phyloP scores from a whole-genome alignment of 1,140 invertebrate species.

The Dendroctonus valens region DNA sequence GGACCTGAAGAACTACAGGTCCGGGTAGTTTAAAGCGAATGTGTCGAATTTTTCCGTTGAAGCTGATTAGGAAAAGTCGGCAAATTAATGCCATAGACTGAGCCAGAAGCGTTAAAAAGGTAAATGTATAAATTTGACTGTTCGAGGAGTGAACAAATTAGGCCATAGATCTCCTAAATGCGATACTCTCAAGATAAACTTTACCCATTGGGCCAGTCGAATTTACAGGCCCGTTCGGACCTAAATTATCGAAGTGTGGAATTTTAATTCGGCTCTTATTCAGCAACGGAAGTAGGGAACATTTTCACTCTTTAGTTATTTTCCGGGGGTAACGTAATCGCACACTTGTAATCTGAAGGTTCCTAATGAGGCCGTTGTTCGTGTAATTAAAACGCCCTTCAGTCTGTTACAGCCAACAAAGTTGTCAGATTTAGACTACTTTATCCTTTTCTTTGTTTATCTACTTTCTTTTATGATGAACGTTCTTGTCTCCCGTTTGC shows the following conservation, averaged over 20 bases:
- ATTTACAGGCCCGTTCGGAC: constrained; percentile 12
- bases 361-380: constrained; percentile 43
- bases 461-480: constrained; percentile 32
- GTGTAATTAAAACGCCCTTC: constrained; percentile 41
- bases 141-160: constrained; percentile 10
- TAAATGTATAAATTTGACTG: too few species aligned
- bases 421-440: constrained; percentile 41
- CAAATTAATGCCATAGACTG: too few species aligned
- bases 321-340: constrained; percentile 39
- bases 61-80: too few species aligned
- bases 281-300: constrained; percentile 14
- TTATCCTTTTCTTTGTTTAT: constrained; percentile 39
- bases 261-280: constrained; percentile 35
- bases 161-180: constrained; percentile 10
- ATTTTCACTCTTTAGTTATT: constrained; percentile 32
- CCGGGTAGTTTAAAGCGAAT: too few species aligned
- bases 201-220: constrained; percentile 18
- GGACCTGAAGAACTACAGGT: too few species aligned
- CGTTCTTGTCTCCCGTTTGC: neutral
- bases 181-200: constrained; percentile 21
- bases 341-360: constrained; percentile 42
- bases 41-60: too few species aligned
- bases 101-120: too few species aligned
- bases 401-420: constrained; percentile 39
- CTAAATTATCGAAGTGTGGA: constrained; percentile 30